Conservation (phyloP, 2,113 vertebrate species). For the Clinocottus analis region DNA sequence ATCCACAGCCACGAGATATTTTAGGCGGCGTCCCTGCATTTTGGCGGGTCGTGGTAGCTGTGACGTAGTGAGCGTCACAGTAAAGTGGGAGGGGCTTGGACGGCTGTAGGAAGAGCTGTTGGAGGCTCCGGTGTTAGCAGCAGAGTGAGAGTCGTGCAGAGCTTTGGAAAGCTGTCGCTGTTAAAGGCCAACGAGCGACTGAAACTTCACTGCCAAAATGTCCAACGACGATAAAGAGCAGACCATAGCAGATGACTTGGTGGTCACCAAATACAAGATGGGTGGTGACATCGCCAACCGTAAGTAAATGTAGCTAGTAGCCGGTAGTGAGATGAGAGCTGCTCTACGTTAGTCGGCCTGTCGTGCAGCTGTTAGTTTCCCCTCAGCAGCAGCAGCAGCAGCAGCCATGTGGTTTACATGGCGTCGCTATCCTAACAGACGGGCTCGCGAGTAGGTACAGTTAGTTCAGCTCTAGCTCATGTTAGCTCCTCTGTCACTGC, state of each 20-base stretch:
- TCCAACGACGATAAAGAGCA: slow-evolving; percentile 92
- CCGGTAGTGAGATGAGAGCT: neutral
- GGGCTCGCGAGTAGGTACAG: slow-evolving; percentile 43
- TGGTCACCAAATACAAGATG: slow-evolving; percentile 97
- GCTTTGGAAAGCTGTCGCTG: neutral
- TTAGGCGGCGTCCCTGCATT: neutral
- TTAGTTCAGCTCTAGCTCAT: neutral
- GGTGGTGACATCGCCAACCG: slow-evolving; percentile 94
- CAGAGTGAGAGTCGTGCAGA: neutral
- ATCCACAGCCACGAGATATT: neutral
- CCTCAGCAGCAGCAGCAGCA: neutral
- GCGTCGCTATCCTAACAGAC: slow-evolving; percentile 9
- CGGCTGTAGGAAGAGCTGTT: neutral
- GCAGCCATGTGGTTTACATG: slow-evolving; percentile 72
- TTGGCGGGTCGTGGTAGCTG: slow-evolving; percentile 45
- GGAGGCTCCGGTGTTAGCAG: neutral
- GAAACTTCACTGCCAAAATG: slow-evolving; percentile 71
- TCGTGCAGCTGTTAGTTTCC: slow-evolving; percentile 14
- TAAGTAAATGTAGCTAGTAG: slow-evolving; percentile 75
- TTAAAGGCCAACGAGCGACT: slow-evolving; percentile 25
- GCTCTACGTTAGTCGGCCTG: slow-evolving; percentile 48
- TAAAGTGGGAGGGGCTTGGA: slow-evolving; percentile 30
- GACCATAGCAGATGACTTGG: slow-evolving; percentile 93
- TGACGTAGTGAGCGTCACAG: neutral
- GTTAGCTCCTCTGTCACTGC: slow-evolving; percentile 5